These are phyloP conservation scores for Struthio camelus DNA, from an alignment of 2,113 vertebrate genomes.

Conservation along the genomic window DNA sequence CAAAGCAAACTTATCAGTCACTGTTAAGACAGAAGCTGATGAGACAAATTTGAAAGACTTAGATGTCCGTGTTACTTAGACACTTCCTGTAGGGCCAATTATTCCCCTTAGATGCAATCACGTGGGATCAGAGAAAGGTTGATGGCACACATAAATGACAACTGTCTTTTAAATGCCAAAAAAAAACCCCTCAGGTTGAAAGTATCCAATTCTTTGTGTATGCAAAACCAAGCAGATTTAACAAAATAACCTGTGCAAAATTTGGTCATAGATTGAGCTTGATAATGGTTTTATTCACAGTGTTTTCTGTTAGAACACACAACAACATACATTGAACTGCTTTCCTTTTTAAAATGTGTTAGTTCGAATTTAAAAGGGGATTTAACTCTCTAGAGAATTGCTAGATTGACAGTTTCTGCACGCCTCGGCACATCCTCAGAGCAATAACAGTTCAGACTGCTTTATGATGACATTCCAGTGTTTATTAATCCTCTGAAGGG, in stretches of 20 bases:
- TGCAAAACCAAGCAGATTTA: background rate
- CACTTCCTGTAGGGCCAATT: slow-evolving; percentile 4
- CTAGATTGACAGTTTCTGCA: background rate
- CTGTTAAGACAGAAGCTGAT: slow-evolving; percentile 38
- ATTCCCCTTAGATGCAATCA: background rate
- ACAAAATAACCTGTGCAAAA: background rate
- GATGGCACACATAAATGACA: background rate
- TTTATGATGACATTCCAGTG: background rate
- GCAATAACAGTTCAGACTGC: background rate
- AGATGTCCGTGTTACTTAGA: slow-evolving; percentile 19
- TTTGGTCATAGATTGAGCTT: background rate
- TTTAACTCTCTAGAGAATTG: background rate
- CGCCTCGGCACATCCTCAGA: background rate
- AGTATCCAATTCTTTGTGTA: background rate
- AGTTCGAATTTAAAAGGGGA: background rate
- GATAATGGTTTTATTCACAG: background rate
- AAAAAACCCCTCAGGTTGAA: background rate
- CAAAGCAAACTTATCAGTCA: slow-evolving; percentile 32
- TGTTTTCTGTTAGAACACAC: background rate
- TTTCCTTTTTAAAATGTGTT: background rate
- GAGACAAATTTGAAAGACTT: slow-evolving; percentile 28
- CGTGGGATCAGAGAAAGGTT: background rate
- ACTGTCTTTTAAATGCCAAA: background rate
- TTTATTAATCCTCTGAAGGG: background rate
- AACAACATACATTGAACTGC: background rate